Conservation (phyloP, 2,797 vertebrate species). For the Synanceia verrucosa region DNA sequence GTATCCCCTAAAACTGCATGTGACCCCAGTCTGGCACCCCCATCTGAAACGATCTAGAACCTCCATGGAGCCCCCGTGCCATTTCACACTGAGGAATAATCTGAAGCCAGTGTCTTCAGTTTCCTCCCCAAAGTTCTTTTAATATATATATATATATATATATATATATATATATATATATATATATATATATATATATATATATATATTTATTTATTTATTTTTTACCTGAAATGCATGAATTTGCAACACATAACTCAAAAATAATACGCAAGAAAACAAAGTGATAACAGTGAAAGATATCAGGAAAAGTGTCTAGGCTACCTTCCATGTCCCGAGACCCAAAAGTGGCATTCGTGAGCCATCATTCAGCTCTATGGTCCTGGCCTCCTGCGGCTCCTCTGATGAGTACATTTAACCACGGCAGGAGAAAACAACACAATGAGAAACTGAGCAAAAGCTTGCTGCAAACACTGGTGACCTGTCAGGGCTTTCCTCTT, state of each 20-base stretch:
- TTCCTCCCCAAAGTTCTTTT: background rate
- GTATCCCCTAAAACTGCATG: too few species aligned
- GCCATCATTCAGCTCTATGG: slow-evolving; percentile 77
- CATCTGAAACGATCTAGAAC: background rate
- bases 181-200: too few species aligned
- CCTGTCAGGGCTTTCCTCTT: slow-evolving; percentile 43
- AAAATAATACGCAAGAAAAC: background rate
- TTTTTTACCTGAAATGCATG: background rate
- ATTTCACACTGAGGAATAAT: background rate
- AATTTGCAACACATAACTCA: background rate
- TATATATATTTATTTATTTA: too few species aligned
- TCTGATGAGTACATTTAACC: slow-evolving; percentile 36
- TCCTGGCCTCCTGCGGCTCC: slow-evolving; percentile 44
- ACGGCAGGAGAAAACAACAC: background rate
- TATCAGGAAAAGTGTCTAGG: background rate
- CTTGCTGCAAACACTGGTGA: background rate
- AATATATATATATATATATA: too few species aligned
- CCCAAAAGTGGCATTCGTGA: slow-evolving; percentile 80
- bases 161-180: too few species aligned
- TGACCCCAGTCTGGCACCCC: too few species aligned
- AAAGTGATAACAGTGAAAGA: background rate
- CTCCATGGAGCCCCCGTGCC: background rate
- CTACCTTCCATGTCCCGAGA: slow-evolving; percentile 84
- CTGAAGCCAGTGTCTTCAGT: background rate
- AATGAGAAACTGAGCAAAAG: background rate